Evolutionary conservation across 2,888 invertebrate genomes (phyloP), one percentile per base, ranked within the genome.

Genomic region (Zonitis immaculata): DNA sequence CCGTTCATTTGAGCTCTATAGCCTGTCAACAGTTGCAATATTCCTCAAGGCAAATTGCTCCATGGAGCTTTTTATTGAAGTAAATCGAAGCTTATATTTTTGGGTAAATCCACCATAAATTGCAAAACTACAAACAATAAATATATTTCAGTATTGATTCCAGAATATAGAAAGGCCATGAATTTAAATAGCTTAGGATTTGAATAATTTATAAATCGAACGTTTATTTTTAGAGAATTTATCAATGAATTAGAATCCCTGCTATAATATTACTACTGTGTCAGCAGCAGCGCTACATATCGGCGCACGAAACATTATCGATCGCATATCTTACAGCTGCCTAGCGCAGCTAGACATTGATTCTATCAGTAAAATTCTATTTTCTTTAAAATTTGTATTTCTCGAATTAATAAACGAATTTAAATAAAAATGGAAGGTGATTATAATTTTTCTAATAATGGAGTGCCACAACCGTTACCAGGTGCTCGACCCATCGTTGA

Each of bases 401-500:
- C n/a, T n/a, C n/a, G n/a, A n/a, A n/a, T 7, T 6, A 18, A 1
- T 4, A 20, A 20, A 42, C 28, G 35, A 20, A 30, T 3, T 5
- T 9, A 18, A 35, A 35, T 11, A 3, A 52, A 55, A 57, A 69
- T 73, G 68, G 68, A 72, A 56, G 63, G 61, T 28, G 70, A 72
- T 49, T 68, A 67, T 56, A 62, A 66, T 49, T 69, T 68, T 59
- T 52, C 65, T 26, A 52, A 56, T 27, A 42, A 49, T 39, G 58
- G 58, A 46, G 56, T 53, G 47, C 66, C 61, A 6, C 59, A 59
- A 44, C 59, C 63, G 39, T 57, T 54, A 42, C 68, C 70, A 6
- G 76, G 76, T 32, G 77, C 76, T 7, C 75, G 92, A 60, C 92
- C 92, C 47, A 80, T 87, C 75, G 92, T 92, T 53, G 85, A 89